Percentiles rank a stretch among this genome's conserved stretches.
Evolutionary conservation across 2,113 vertebrate genomes (phyloP).

Genomic region (Eulacestoma nigropectus): DNA sequence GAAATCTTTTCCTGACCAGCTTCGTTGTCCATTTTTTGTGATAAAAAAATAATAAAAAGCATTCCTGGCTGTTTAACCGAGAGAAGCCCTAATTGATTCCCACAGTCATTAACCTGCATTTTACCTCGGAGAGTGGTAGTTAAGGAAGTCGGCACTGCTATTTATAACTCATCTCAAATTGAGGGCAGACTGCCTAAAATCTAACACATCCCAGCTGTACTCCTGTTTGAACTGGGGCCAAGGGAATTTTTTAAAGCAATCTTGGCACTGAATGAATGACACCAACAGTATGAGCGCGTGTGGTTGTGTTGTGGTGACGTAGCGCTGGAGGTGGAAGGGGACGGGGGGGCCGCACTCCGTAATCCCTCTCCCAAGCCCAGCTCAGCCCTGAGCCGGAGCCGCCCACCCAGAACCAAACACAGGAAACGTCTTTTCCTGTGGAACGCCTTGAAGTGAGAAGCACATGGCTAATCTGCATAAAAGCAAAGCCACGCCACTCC

Average conservation of each 20-base stretch:
- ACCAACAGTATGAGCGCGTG: constrained; percentile 80
- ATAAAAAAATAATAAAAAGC: constrained; percentile 61
- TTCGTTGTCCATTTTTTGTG: constrained; percentile 53
- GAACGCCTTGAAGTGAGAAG: constrained; percentile 85
- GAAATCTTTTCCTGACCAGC: constrained; percentile 49
- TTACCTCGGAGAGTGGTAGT: constrained; percentile 91
- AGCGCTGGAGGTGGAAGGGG: constrained; percentile 72
- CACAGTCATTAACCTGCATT: constrained; percentile 96
- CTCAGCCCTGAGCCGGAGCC: constrained; percentile 55
- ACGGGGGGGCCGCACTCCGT: constrained; percentile 61
- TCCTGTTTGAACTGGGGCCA: constrained; percentile 96
- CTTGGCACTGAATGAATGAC: constrained; percentile 99
- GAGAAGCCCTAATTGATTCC: constrained; percentile 89
- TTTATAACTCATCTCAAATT: constrained; percentile 97
- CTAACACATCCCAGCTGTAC: constrained; percentile 99
- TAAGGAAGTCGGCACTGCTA: constrained; percentile 93
- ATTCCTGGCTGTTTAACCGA: constrained; percentile 76
- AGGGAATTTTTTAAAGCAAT: constrained; percentile 90
- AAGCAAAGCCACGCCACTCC: constrained; percentile 85
- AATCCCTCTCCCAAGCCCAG: constrained; percentile 64
- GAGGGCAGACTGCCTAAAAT: constrained; percentile 99
- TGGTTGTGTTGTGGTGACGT: constrained; percentile 81
- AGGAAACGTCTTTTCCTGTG: constrained; percentile 79
- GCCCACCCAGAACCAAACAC: constrained; percentile 74
- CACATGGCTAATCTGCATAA: constrained; percentile 99